Percentiles rank a stretch among this genome's conserved stretches.
Evolutionary conservation across 2,888 invertebrate species (phyloP).

Genomic region (Coelogynopora nodosa): DNA sequence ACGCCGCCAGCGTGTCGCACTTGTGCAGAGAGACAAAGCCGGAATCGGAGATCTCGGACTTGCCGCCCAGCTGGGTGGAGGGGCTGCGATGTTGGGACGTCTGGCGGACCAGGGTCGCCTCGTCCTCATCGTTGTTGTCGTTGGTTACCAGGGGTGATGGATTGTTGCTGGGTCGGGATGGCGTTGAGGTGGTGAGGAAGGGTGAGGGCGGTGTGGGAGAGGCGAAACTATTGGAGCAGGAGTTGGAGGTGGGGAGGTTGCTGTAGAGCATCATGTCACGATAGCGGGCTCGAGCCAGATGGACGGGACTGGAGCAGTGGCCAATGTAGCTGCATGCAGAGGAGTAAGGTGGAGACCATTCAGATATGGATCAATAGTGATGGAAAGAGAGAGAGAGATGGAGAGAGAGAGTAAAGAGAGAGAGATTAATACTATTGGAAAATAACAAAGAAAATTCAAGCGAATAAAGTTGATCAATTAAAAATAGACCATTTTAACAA

Average conservation of each 20-base stretch:
- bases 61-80: neutral
- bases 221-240: neutral
- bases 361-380: too few species aligned
- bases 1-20: neutral
- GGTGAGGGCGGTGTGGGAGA: too few species aligned
- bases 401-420: too few species aligned
- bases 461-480: too few species aligned
- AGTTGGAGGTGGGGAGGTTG: neutral
- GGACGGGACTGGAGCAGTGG: neutral
- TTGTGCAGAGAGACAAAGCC: neutral
- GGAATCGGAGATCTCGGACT: neutral
- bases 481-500: too few species aligned
- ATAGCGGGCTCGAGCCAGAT: neutral
- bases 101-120: neutral
- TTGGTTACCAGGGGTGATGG: neutral
- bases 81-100: neutral
- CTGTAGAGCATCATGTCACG: neutral
- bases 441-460: too few species aligned
- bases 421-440: too few species aligned
- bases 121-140: too few species aligned
- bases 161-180: neutral
- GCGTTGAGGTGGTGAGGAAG: neutral
- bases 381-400: too few species aligned
- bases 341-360: too few species aligned
- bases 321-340: neutral